Percentiles rank a stretch among this genome's conserved stretches.
Conservation (phyloP, 2,113 vertebrate species). For the Athene noctua region DNA sequence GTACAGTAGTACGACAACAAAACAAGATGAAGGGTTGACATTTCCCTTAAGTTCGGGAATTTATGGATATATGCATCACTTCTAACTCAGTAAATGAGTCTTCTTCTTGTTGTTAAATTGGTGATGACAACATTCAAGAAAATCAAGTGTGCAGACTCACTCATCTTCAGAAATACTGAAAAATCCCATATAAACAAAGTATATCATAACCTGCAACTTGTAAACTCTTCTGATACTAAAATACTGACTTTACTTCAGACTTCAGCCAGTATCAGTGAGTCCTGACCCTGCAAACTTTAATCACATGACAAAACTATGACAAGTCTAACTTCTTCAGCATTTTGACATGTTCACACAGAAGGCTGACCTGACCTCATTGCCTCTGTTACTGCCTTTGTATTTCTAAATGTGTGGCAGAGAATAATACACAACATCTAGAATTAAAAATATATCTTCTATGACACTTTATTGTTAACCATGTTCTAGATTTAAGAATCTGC, state of each 20-base stretch:
- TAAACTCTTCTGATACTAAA: background rate
- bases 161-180: background rate
- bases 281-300: background rate
- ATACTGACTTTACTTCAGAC: background rate
- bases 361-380: background rate
- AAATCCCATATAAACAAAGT: background rate
- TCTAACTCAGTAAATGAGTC: background rate
- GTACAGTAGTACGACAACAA: background rate
- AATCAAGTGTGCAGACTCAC: background rate
- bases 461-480: background rate
- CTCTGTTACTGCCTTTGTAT: background rate
- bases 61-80: background rate
- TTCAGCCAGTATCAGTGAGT: background rate
- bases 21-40: accelerated
- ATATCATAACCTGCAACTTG: background rate
- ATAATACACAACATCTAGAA: background rate
- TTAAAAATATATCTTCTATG: background rate
- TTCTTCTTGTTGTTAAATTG: background rate
- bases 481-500: background rate
- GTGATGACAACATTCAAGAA: background rate
- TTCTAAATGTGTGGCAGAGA: background rate
- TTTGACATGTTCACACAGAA: background rate
- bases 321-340: background rate
- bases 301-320: background rate
- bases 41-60: background rate